Conservation (phyloP, 1,140 invertebrate genomes). For the Zelostemma sp. region DNA sequence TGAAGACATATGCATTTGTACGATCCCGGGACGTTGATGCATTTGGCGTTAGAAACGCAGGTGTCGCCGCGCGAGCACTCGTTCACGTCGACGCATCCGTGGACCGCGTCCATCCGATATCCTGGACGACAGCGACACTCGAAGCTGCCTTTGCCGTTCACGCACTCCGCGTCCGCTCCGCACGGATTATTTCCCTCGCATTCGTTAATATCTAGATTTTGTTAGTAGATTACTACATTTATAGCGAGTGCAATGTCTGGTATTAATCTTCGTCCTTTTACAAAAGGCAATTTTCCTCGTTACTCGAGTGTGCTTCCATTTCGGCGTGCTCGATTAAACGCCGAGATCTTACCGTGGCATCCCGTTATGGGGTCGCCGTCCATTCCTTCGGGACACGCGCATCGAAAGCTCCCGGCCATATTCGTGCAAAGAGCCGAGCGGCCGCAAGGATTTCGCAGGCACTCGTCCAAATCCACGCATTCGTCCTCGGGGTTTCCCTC, state of each 20-base stretch:
- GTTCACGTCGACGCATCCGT: slow-evolving; percentile 71
- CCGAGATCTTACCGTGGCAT: too few species aligned
- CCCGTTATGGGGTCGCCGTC: too few species aligned
- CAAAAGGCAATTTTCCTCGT: not conserved
- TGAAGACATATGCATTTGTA: slow-evolving; percentile 81
- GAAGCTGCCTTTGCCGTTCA: slow-evolving; percentile 71
- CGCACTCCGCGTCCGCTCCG: slow-evolving; percentile 70
- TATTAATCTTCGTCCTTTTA: too few species aligned
- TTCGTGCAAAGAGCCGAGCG: slow-evolving; percentile 81
- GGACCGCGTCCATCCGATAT: slow-evolving; percentile 61
- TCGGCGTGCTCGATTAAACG: too few species aligned
- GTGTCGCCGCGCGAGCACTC: slow-evolving; percentile 72
- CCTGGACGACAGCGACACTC: slow-evolving; percentile 72
- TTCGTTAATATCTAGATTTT: slow-evolving; percentile 74
- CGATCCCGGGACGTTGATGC: slow-evolving; percentile 81
- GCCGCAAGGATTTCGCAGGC: slow-evolving; percentile 78
- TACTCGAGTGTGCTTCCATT: not conserved
- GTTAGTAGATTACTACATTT: slow-evolving; percentile 20
- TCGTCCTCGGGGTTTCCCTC: slow-evolving; percentile 78
- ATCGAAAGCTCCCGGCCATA: slow-evolving; percentile 79
- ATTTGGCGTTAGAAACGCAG: slow-evolving; percentile 80
- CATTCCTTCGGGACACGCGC: slow-evolving; percentile 82
- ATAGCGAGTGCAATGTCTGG: not conserved
- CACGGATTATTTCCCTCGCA: slow-evolving; percentile 70
- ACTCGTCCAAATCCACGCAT: slow-evolving; percentile 80